Conservation (phyloP, 2,113 vertebrate species). For the cattle (Bos taurus) region ARS-UCD2.0 NC_037342.1:37552001-37552500, state of each 20-base stretch:
- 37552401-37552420: neutral
- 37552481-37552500: neutral
- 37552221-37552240: neutral
- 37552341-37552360: neutral
- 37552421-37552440: neutral
- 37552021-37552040: conserved; percentile 34
- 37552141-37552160: neutral
- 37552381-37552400: neutral
- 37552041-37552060: neutral
- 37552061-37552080: neutral
- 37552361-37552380: neutral
- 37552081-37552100: neutral
- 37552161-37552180: neutral
- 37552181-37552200: neutral
- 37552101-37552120: neutral
- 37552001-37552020: conserved; percentile 14
- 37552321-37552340: neutral
- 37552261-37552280: neutral
- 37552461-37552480: neutral
- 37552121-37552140: neutral
- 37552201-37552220: neutral
- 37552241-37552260: neutral
- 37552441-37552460: neutral
- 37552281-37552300: neutral
- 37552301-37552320: neutral